A percentile compares a stretch with the other conserved stretches of the same genome.
Evolutionary conservation across 1,140 invertebrate species (phyloP).

Genomic region (Magallana gigas): DNA sequence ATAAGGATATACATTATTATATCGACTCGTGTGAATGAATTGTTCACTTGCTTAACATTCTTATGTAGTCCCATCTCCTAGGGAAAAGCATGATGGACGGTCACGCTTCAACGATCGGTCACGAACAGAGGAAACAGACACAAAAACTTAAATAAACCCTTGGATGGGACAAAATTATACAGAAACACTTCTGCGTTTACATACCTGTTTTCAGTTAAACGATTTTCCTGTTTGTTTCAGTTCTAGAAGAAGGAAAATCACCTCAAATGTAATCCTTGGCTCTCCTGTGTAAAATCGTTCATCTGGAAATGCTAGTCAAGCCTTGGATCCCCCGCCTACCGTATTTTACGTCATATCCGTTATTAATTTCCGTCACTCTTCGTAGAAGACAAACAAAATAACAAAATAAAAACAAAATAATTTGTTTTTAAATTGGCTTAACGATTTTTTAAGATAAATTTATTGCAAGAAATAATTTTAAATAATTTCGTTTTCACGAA

Average conservation of each 20-base stretch:
- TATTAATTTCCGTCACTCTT: neutral
- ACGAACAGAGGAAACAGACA: neutral
- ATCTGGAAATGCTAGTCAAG: constrained; percentile 60
- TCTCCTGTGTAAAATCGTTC: constrained; percentile 28
- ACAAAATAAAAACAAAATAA: no score
- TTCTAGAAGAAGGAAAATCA: neutral
- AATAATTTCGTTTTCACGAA: no score
- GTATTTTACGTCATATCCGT: constrained; percentile 67
- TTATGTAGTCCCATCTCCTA: no score
- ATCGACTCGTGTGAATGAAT: no score
- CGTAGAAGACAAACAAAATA: neutral
- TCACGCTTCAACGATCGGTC: constrained; percentile 13
- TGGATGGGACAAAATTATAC: neutral
- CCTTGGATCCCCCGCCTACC: constrained; percentile 73
- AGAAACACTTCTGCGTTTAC: neutral
- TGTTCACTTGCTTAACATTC: no score
- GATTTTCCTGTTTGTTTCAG: neutral
- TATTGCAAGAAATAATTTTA: no score
- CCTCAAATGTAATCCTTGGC: neutral
- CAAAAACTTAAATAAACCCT: no score
- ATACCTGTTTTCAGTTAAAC: neutral
- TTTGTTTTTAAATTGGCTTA: no score
- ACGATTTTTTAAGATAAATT: no score
- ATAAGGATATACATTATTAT: no score
- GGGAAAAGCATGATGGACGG: constrained; percentile 17